These are phyloP conservation scores for Emydura subglobosa DNA, from an alignment of 2,113 vertebrate species.

Conservation along the genomic window DNA sequence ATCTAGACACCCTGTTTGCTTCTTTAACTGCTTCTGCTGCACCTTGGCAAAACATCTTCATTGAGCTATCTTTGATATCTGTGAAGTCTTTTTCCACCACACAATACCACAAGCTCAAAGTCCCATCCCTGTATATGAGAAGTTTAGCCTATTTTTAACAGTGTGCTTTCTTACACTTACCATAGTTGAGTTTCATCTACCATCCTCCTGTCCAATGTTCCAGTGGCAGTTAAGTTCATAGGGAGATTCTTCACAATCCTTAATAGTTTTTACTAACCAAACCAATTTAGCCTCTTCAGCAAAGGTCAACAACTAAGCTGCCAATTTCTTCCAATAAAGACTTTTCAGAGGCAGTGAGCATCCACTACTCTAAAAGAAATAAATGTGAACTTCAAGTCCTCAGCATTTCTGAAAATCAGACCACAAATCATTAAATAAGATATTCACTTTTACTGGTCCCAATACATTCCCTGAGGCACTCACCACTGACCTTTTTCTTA, in stretches of 20 bases:
- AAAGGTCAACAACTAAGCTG: background rate
- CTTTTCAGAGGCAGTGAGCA: background rate
- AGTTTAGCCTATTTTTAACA: background rate
- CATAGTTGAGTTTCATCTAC: background rate
- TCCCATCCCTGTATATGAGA: background rate
- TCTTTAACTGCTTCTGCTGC: background rate
- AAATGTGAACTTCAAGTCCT: background rate
- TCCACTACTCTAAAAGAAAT: background rate
- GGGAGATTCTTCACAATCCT: background rate
- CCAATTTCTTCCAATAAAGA: background rate
- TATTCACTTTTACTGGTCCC: background rate
- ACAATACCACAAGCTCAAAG: background rate
- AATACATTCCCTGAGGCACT: background rate
- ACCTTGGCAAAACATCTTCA: background rate
- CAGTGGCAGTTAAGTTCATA: background rate
- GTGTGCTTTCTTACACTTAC: background rate
- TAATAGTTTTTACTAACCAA: background rate
- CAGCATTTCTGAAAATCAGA: background rate
- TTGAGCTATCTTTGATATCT: background rate
- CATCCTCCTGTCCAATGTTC: background rate
- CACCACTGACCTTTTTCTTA: background rate
- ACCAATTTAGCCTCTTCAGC: background rate
- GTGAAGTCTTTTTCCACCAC: background rate
- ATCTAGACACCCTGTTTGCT: background rate
- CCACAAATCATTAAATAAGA: background rate